phyloP scores from a whole-genome alignment of 1,140 invertebrate species.

The Aphelinus certus region DNA sequence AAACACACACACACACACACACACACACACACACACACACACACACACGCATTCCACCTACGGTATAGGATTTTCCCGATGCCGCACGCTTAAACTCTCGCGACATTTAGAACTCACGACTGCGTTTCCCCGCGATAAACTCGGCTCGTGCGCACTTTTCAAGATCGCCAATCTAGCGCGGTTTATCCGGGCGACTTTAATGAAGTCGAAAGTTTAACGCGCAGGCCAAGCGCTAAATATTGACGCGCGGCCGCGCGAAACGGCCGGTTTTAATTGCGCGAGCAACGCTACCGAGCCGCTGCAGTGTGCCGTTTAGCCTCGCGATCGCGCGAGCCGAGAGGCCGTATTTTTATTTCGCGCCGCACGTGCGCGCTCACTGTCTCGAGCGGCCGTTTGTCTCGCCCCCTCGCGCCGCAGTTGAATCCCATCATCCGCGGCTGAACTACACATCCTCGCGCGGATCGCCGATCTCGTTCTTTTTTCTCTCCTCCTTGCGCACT shows the following conservation, averaged over 20 bases:
- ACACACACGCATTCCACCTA: too few species aligned
- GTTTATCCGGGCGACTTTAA: background rate
- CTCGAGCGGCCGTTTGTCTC: too few species aligned
- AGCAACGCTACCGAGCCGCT: too few species aligned
- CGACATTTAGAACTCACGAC: constrained; percentile 17
- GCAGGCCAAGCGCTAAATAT: constrained; percentile 18
- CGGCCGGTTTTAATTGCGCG: constrained; percentile 19
- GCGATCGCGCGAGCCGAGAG: background rate
- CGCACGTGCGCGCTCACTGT: background rate
- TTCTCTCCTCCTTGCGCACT: too few species aligned
- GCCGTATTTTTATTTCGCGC: constrained; percentile 24
- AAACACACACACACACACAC: too few species aligned
- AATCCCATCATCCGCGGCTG: too few species aligned
- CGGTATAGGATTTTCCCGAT: too few species aligned
- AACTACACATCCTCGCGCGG: too few species aligned
- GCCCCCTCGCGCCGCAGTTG: too few species aligned
- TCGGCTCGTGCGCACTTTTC: background rate
- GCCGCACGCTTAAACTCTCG: too few species aligned
- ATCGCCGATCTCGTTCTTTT: too few species aligned
- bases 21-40: too few species aligned
- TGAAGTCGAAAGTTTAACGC: constrained; percentile 27
- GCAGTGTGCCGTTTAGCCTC: background rate
- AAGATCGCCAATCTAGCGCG: constrained; percentile 11
- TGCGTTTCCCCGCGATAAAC: constrained; percentile 46
- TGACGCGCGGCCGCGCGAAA: background rate